phyloP scores from a whole-genome alignment of 2,797 vertebrate species.

The Hemitrygon akajei region DNA sequence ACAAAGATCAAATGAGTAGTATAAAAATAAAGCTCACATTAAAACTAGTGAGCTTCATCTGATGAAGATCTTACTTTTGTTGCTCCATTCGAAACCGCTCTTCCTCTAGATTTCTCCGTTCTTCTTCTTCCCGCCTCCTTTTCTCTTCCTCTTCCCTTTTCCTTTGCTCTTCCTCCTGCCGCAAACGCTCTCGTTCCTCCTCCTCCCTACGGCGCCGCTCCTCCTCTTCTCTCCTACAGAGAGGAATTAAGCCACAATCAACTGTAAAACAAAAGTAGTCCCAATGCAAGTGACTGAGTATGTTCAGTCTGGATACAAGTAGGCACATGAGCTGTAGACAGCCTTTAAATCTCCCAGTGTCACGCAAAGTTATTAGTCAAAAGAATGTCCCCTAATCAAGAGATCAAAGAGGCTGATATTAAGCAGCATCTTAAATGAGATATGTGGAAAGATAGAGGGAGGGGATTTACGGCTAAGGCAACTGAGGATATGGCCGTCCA shows the following conservation, averaged over 20 bases:
- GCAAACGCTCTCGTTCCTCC: conserved; percentile 75
- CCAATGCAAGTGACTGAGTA: not conserved
- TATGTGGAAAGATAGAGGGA: no score
- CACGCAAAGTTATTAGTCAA: not conserved
- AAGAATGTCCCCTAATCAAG: not conserved
- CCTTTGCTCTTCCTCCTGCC: conserved; percentile 78
- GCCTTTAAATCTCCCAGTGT: not conserved
- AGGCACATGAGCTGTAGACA: not conserved
- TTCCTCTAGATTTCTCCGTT: conserved; percentile 77
- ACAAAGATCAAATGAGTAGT: not conserved
- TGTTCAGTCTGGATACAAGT: not conserved
- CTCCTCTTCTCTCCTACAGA: conserved; percentile 72
- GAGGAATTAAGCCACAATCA: not conserved
- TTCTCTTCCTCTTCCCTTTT: conserved; percentile 77
- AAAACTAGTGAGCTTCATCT: not conserved
- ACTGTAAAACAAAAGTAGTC: not conserved
- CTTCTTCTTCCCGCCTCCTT: conserved; percentile 82
- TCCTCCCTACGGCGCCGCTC: conserved; percentile 74
- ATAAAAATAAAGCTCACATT: not conserved
- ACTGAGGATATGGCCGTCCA: not conserved
- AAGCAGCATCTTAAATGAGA: not conserved
- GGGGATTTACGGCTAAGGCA: not conserved
- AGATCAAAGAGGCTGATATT: not conserved
- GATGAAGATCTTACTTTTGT: conserved; percentile 74
- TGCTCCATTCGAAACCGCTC: conserved; percentile 87